A percentile compares a stretch with the other conserved stretches of the same genome.
These are phyloP conservation scores for Eudasyphora cyanicolor DNA, from an alignment of 2,888 invertebrate genomes.

Conservation along the genomic window DNA sequence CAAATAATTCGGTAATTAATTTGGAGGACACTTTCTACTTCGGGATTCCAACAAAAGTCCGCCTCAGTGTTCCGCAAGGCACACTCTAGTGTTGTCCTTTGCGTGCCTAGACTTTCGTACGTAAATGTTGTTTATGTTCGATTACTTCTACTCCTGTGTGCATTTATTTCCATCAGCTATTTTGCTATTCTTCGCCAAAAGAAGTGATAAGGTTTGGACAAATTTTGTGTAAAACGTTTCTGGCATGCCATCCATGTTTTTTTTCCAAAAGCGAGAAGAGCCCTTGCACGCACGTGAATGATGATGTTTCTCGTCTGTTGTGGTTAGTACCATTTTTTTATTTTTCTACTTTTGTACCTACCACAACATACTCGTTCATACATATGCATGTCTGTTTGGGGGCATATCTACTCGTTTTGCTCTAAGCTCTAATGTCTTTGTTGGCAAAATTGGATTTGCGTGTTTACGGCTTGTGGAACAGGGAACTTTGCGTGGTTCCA, in stretches of 20 bases:
- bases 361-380: too few relatives aligned
- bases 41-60: too few relatives aligned
- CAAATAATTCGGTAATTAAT: too few relatives aligned
- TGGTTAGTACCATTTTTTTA: too few relatives aligned
- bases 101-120: constrained; percentile 54
- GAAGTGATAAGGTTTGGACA: constrained; percentile 60
- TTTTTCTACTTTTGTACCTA: too few relatives aligned
- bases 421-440: constrained; percentile 61
- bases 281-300: constrained; percentile 51
- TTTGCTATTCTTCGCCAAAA: constrained; percentile 34
- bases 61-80: too few relatives aligned
- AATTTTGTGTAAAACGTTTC: constrained; percentile 59
- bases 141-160: constrained; percentile 36
- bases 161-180: neutral
- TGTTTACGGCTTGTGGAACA: constrained; percentile 36
- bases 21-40: too few relatives aligned
- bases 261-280: neutral
- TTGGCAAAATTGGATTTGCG: constrained; percentile 52
- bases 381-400: too few relatives aligned
- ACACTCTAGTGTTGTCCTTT: too few relatives aligned
- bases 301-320: too few relatives aligned
- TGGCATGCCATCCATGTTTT: constrained; percentile 35
- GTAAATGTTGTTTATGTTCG: constrained; percentile 30
- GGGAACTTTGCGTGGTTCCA: neutral
- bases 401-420: too few relatives aligned